Base-by-base conservation (phyloP, 2,113 vertebrate genomes). In the Montifringilla adamsi region DNA sequence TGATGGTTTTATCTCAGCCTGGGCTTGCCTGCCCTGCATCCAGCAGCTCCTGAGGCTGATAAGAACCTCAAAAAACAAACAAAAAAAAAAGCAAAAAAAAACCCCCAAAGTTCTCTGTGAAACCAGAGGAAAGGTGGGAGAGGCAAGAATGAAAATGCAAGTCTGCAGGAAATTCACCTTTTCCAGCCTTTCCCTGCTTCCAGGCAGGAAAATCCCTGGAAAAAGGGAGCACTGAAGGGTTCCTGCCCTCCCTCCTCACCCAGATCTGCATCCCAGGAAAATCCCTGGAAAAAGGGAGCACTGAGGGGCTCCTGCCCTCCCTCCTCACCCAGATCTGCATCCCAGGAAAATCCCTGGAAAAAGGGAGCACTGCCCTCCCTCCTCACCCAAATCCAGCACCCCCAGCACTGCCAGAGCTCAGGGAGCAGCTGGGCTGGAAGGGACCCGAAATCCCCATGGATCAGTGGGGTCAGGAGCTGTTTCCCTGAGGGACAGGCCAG, bases 201-300 rank as follows among this genome's bases (percentile, higher is more conserved):
- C 47, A 5, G 5, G 8, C 1, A 1, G 59, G 60, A 68, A 87
- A 64, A 14, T 5, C 27, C 50, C 49, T 7, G 33, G 53, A 2
- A 19, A 19, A 53, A 16, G 7, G 62, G 50, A 56, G 17, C 31
- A 1, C 14, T 0, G 5, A 43, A 19, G 52, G 31, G 4, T 24
- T 5, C 2, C 55, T 62, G 46, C 73, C 33, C 28, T 33, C 28
- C 35, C 17, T 73, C 13, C 52, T 14, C 17, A 0, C 7, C 52
- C 11, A 55, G 20, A 55, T 13, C 53, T 20, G 30, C 11, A 53
- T 19, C 18, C 4, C 28, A 33, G 46, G 27, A 52, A 52, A 47
- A 22, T 23, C 46, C 46, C 11, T 23, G 46, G 46, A 47, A 47
- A 47, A 23, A 47, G 14, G 49, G 49, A 50, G 24, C 26, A 6